Conservation (phyloP, 2,888 invertebrate species). For the Melolontha melolontha region DNA sequence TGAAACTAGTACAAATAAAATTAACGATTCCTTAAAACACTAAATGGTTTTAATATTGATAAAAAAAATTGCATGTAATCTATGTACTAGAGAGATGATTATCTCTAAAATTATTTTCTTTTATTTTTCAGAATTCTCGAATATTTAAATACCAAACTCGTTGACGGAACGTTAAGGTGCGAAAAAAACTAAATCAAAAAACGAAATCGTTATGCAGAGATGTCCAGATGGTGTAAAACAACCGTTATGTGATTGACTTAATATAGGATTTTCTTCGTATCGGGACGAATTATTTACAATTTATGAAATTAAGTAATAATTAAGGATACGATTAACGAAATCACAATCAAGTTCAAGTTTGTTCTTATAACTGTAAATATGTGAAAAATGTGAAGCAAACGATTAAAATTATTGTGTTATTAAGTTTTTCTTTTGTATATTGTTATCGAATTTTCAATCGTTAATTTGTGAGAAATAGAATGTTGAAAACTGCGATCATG, state of each 20-base stretch:
- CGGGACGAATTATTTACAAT: slow-evolving; percentile 16
- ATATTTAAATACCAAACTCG: slow-evolving; percentile 40
- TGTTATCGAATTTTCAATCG: slow-evolving; percentile 40
- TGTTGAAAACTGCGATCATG: neutral
- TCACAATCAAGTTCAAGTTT: slow-evolving; percentile 33
- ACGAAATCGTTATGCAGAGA: slow-evolving; percentile 21
- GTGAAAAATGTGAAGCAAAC: slow-evolving; percentile 16
- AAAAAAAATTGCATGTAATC: neutral
- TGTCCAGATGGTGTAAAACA: slow-evolving; percentile 28
- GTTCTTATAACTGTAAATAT: slow-evolving; percentile 35
- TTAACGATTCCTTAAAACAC: no score
- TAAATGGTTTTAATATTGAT: no score
- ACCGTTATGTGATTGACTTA: slow-evolving; percentile 21
- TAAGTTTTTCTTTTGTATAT: slow-evolving; percentile 41
- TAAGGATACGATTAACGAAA: slow-evolving; percentile 2
- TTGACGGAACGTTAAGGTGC: slow-evolving; percentile 32
- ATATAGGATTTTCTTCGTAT: slow-evolving; percentile 23
- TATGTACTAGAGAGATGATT: slow-evolving; percentile 2
- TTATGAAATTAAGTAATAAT: slow-evolving; percentile 7
- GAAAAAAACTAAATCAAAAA: slow-evolving; percentile 34
- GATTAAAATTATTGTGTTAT: slow-evolving; percentile 29
- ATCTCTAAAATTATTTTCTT: slow-evolving; percentile 12
- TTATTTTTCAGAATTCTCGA: slow-evolving; percentile 45
- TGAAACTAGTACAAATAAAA: no score
- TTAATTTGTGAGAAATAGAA: slow-evolving; percentile 20